Evolutionary conservation across 2,113 vertebrate species (phyloP).

Genomic region (Ceuthmochares aereus): DNA sequence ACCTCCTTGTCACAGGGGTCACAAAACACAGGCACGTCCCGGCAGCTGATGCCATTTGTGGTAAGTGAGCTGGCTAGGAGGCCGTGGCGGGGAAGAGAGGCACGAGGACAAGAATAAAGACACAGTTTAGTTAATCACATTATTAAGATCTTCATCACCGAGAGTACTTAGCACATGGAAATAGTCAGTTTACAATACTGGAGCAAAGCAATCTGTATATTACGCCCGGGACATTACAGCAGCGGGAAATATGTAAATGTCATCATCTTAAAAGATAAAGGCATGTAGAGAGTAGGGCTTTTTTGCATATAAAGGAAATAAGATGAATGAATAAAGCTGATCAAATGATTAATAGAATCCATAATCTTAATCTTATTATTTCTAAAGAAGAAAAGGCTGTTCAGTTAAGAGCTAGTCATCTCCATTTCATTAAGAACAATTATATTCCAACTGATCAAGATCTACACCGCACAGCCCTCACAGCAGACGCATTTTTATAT

Average conservation of each 20-base stretch:
- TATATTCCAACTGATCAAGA: slow-evolving; percentile 65
- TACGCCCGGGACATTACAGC: neutral
- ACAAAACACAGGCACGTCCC: neutral
- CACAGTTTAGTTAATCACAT: slow-evolving; percentile 40
- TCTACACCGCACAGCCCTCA: slow-evolving; percentile 10
- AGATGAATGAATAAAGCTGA: slow-evolving; percentile 75
- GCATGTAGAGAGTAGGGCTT: slow-evolving; percentile 17
- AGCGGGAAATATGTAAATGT: slow-evolving; percentile 63
- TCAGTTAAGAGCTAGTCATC: slow-evolving; percentile 66
- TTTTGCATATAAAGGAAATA: slow-evolving; percentile 66
- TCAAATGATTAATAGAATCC: slow-evolving; percentile 74
- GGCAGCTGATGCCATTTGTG: slow-evolving; percentile 31
- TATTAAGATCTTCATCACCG: slow-evolving; percentile 47
- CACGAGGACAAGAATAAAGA: neutral
- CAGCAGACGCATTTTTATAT: slow-evolving; percentile 52
- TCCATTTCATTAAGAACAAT: slow-evolving; percentile 75
- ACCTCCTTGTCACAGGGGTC: slow-evolving; percentile 53
- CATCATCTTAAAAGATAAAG: slow-evolving; percentile 64
- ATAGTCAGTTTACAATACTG: slow-evolving; percentile 22
- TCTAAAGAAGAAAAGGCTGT: slow-evolving; percentile 74
- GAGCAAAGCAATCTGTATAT: slow-evolving; percentile 39
- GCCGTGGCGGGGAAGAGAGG: neutral
- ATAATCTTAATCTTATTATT: slow-evolving; percentile 73
- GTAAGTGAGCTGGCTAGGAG: neutral
- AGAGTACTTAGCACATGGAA: slow-evolving; percentile 49